A percentile compares a stretch with the other conserved stretches of the same genome.
These are phyloP conservation scores for Podarcis siculus DNA, from an alignment of 2,797 vertebrate species.

Conservation along the genomic window DNA sequence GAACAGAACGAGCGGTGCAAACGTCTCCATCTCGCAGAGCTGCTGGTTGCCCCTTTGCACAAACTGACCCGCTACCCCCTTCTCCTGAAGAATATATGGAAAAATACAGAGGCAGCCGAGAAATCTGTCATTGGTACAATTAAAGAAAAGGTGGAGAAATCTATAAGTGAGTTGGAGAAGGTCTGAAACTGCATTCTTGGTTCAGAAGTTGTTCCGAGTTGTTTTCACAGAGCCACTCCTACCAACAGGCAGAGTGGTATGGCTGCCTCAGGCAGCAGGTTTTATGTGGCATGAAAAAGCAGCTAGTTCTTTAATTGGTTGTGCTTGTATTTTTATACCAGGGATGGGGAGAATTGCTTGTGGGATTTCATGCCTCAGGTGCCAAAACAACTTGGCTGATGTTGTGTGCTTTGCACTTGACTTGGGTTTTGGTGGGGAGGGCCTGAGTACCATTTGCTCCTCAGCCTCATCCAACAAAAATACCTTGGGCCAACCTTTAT, in stretches of 20 bases:
- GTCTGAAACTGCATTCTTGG: not conserved
- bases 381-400: not conserved
- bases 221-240: not conserved
- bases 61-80: conserved; percentile 88
- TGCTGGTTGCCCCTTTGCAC: conserved; percentile 89
- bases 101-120: conserved; percentile 77
- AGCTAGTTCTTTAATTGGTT: not conserved
- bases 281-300: not conserved
- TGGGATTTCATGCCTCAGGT: not conserved
- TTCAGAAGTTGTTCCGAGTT: rapidly evolving
- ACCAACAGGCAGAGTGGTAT: not conserved
- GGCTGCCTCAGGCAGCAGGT: no score
- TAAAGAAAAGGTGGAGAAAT: conserved; percentile 89
- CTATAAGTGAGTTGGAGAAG: conserved; percentile 83
- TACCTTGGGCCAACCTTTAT: not conserved
- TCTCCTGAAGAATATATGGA: conserved; percentile 87
- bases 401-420: no score
- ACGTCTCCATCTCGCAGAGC: conserved; percentile 85
- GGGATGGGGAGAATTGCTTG: not conserved
- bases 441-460: no score
- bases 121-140: conserved; percentile 78
- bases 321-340: not conserved
- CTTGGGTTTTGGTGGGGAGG: no score
- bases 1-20: conserved; percentile 87
- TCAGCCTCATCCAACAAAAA: no score